Conservation (phyloP, 1,140 invertebrate species). For the Laupala kohalensis region DNA sequence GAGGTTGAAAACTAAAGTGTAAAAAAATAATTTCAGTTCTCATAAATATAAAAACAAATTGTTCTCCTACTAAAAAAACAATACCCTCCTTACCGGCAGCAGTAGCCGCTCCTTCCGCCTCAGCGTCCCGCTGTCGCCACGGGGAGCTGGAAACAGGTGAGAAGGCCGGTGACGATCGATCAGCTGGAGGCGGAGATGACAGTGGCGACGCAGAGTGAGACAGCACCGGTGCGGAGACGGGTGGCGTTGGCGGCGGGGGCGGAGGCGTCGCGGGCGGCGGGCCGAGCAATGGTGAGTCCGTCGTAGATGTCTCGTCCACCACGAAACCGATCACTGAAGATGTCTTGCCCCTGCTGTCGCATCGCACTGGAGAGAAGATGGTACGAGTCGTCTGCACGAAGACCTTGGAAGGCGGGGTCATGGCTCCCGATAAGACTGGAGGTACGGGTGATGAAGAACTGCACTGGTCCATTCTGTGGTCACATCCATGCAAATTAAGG, state of each 20-base stretch:
- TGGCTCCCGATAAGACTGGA: too few relatives aligned
- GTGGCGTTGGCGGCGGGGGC: not conserved
- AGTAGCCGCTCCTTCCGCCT: not conserved
- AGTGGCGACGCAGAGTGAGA: not conserved
- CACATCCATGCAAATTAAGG: too few relatives aligned
- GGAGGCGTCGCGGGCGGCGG: not conserved
- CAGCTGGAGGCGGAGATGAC: not conserved
- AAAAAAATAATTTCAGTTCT: too few relatives aligned
- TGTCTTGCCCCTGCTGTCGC: slow-evolving; percentile 9
- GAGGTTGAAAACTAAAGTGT: too few relatives aligned
- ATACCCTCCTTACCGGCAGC: too few relatives aligned
- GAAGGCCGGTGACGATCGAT: not conserved
- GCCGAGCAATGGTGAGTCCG: not conserved
- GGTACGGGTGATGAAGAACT: too few relatives aligned
- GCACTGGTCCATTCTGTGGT: too few relatives aligned
- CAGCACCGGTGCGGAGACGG: not conserved
- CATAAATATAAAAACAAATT: too few relatives aligned
- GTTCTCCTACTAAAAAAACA: too few relatives aligned
- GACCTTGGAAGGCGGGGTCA: slow-evolving; percentile 30
- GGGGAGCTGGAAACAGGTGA: not conserved
- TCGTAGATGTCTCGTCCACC: slow-evolving; percentile 8
- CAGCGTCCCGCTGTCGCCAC: not conserved
- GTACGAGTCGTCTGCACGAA: slow-evolving; percentile 64
- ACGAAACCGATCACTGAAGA: slow-evolving; percentile 20
- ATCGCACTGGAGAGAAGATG: slow-evolving; percentile 50